Conservation (phyloP, 2,888 invertebrate species). For the Liodrosophila aerea region DNA sequence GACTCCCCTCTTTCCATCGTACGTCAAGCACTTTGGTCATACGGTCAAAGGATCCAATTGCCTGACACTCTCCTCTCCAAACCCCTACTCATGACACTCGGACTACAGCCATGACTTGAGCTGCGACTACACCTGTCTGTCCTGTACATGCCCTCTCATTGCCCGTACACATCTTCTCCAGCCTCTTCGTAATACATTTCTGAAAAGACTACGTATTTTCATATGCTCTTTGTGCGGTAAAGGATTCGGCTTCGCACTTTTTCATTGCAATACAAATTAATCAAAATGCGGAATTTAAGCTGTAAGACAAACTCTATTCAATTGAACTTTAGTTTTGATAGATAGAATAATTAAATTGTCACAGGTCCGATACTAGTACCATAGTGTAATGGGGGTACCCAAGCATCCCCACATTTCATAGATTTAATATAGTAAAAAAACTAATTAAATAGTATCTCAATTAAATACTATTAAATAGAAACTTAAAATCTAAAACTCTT, state of each 20-base stretch:
- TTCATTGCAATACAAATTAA: slow-evolving; percentile 63
- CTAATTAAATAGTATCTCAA: no score
- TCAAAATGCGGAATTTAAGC: slow-evolving; percentile 76
- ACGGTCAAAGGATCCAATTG: slow-evolving; percentile 56
- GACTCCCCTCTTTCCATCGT: slow-evolving; percentile 7
- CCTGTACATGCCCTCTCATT: neutral
- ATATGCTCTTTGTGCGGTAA: slow-evolving; percentile 72
- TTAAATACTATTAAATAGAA: no score
- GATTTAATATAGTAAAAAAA: no score
- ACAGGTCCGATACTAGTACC: no score
- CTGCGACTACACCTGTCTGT: neutral
- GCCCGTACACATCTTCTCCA: slow-evolving; percentile 4
- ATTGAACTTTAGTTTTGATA: neutral
- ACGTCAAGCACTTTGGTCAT: slow-evolving; percentile 20
- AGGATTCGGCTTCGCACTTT: slow-evolving; percentile 60
- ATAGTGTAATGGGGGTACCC: no score
- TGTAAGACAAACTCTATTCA: slow-evolving; percentile 41
- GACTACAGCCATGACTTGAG: slow-evolving; percentile 17
- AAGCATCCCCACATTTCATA: no score
- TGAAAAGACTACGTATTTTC: slow-evolving; percentile 68
- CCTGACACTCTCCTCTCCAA: no score
- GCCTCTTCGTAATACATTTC: slow-evolving; percentile 40
- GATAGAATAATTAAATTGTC: no score
- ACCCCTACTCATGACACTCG: slow-evolving; percentile 22
- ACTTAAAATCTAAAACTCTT: no score